A percentile compares a stretch with the other conserved stretches of the same genome.
Evolutionary conservation across 2,888 invertebrate genomes (phyloP).

Genomic region (Margaritifera margaritifera): DNA sequence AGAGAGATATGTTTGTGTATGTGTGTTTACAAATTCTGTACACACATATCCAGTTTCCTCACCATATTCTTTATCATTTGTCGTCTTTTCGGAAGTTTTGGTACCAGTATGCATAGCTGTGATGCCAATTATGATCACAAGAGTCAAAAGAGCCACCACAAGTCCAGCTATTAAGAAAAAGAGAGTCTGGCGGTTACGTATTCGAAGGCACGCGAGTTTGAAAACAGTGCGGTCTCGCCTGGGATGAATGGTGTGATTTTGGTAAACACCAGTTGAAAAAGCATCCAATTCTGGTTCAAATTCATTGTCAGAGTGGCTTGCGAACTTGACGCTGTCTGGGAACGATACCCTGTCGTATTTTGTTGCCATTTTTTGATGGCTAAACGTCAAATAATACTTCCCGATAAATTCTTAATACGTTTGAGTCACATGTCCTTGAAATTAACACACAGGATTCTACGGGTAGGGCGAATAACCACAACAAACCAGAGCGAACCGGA

Average conservation of each 20-base stretch:
- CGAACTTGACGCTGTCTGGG: slow-evolving; percentile 38
- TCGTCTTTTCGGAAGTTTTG: not conserved
- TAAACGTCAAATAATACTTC: no score
- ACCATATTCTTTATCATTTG: no score
- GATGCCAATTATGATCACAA: slow-evolving; percentile 24
- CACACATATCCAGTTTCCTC: no score
- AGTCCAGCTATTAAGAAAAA: slow-evolving; percentile 20
- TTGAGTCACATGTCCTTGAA: no score
- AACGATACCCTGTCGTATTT: slow-evolving; percentile 38
- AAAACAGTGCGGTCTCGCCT: slow-evolving; percentile 7
- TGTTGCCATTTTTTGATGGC: slow-evolving; percentile 18
- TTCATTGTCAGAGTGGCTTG: slow-evolving; percentile 25
- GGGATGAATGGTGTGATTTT: no score
- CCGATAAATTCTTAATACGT: no score
- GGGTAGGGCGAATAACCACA: no score
- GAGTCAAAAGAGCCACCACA: slow-evolving; percentile 21
- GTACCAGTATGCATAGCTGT: slow-evolving; percentile 2
- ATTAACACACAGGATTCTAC: no score
- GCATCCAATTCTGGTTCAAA: slow-evolving; percentile 11
- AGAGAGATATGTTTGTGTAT: no score
- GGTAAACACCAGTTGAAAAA: slow-evolving; percentile 27
- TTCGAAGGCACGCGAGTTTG: slow-evolving; percentile 33
- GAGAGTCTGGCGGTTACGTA: slow-evolving; percentile 28
- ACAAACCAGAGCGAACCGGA: no score
- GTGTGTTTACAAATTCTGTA: no score